Percentiles rank a stretch among this genome's conserved stretches.
Conservation (phyloP, 1,140 invertebrate genomes). For the Papilio machaon region DNA sequence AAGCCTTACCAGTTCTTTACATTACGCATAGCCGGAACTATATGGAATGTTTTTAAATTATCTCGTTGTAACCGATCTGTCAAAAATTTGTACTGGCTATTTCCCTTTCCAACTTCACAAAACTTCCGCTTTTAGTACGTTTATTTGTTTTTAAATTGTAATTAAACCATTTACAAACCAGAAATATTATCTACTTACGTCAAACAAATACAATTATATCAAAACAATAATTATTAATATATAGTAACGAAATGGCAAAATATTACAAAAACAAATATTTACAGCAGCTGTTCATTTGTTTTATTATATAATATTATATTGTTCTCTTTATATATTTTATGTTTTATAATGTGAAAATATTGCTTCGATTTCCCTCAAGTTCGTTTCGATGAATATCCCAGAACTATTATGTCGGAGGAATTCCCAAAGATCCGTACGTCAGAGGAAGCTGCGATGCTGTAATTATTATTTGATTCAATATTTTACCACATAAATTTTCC, state of each 20-base stretch:
- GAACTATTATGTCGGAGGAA: not conserved
- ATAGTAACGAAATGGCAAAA: no score
- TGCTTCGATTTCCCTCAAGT: not conserved
- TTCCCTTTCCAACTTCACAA: not conserved
- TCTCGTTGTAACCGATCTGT: not conserved
- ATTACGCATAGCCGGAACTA: not conserved
- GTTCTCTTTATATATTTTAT: not conserved
- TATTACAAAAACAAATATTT: no score
- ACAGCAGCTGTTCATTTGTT: no score
- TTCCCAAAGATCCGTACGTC: slow-evolving; percentile 13
- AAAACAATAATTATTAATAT: no score
- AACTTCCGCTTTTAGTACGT: not conserved
- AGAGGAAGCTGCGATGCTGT: slow-evolving; percentile 5
- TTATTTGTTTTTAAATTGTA: not conserved
- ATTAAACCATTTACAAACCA: no score
- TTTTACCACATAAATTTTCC: slow-evolving; percentile 27
- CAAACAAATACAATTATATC: no score
- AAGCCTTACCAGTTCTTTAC: not conserved
- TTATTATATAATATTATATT: no score
- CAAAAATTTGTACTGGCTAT: not conserved
- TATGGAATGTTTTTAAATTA: not conserved
- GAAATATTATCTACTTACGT: no score
- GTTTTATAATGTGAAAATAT: not conserved
- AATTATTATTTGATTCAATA: slow-evolving; percentile 13
- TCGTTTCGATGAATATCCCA: not conserved